Evolutionary conservation across 2,888 invertebrate species (phyloP), one percentile per base, ranked within the genome.

Genomic region (Pemphredon lugubris): DNA sequence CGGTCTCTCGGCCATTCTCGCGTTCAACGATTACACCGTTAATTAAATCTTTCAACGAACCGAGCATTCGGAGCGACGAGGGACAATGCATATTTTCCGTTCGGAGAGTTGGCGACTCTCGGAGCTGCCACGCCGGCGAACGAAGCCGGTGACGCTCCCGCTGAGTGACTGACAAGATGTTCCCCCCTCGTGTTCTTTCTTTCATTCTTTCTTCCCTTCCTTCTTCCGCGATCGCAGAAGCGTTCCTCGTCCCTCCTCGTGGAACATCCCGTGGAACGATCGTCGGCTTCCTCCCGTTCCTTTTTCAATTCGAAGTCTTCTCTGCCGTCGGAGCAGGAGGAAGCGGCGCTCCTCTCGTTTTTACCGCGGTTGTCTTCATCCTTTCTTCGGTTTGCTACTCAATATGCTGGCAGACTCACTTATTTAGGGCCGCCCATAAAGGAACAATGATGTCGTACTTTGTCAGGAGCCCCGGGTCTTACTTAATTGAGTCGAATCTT

Each of bases 391-490:
- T 53, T 68, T 71, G 75, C 80, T 79, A 77, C 81, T 86, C 85
- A 81, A 84, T 84, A 85, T 84, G 81, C 85, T 71, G 81, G 83
- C 74, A 70, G 81, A 79, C 77, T 75, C 72, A 80, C 83, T 86
- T 86, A 86, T 86, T 86, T 83, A 85, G 83, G 82, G 77, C 74
- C 78, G 71, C 57, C 83, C 83, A 83, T 83, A 84, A 85, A 85
- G 83, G 86, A 86, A 87, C 87, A 86, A 86, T 86, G 86, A 87
- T 85, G 86, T 86, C 85, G 87, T 87, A 84, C 84, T 85, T 87
- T 87, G 87, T 87, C 87, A 87, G 79, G 73, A 70, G n/a, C 61
- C 59, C 58, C 42, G 51, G 55, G 40, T 34, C 80, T 83, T 79
- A 84, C 85, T 87, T 87, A 87, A 87, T 87, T 87, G 87, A 87